phyloP scores from a whole-genome alignment of 2,888 invertebrate genomes.

The Harpagoxenus sublaevis region DNA sequence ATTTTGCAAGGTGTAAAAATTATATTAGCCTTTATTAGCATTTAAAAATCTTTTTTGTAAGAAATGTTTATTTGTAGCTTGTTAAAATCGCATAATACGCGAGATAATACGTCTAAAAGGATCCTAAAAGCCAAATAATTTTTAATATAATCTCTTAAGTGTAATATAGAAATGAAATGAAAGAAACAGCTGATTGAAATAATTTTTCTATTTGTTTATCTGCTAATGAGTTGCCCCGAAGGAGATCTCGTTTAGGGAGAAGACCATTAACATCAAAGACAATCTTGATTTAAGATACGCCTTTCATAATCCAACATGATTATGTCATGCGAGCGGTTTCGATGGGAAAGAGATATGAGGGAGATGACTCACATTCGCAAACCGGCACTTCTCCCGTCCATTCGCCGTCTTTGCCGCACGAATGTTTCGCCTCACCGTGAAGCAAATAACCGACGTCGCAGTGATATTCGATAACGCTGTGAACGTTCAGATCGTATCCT shows the following conservation, averaged over 20 bases:
- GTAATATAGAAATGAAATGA: background rate
- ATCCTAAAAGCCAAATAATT: background rate
- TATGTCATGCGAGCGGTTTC: constrained; percentile 20
- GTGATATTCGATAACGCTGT: constrained; percentile 95
- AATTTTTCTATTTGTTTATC: background rate
- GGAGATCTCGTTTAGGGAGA: background rate
- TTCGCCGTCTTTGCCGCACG: constrained; percentile 92
- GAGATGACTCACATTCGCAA: constrained; percentile 92
- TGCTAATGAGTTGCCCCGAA: background rate
- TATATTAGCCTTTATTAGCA: background rate
- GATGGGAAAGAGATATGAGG: constrained; percentile 27
- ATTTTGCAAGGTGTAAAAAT: background rate
- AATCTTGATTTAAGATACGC: constrained; percentile 13
- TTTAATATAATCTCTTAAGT: no score
- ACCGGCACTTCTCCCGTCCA: constrained; percentile 94
- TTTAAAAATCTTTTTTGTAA: background rate
- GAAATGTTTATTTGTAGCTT: background rate
- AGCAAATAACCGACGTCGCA: constrained; percentile 95
- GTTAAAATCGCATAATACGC: background rate
- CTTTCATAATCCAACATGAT: constrained; percentile 13
- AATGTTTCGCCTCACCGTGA: constrained; percentile 90
- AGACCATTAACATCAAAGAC: background rate
- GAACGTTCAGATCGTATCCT: constrained; percentile 95
- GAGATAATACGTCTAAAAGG: background rate
- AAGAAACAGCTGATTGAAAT: background rate